A percentile compares a stretch with the other conserved stretches of the same genome.
Evolutionary conservation across 2,888 invertebrate species (phyloP).

Genomic region (Imbricaverruca yamaguchii): DNA sequence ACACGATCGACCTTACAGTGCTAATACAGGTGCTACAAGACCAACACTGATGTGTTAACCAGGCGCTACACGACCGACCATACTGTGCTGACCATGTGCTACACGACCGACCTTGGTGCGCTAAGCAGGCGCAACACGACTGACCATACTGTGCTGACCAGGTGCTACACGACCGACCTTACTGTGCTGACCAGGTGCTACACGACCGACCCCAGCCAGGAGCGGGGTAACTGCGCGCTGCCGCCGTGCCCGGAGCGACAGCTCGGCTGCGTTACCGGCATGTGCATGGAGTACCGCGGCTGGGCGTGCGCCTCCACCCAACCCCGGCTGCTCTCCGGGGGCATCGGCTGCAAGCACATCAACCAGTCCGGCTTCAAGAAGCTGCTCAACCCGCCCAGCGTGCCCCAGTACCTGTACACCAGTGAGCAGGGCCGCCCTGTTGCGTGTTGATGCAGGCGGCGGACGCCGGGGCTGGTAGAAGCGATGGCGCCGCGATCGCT

Average conservation of each 20-base stretch:
- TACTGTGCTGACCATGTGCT: too few relatives aligned
- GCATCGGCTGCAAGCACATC: neutral
- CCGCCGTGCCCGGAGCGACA: neutral
- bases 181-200: neutral
- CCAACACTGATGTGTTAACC: too few relatives aligned
- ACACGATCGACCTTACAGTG: too few relatives aligned
- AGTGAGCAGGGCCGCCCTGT: neutral
- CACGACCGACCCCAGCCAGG: neutral
- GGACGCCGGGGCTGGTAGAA: neutral
- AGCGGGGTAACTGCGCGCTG: neutral
- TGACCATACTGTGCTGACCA: too few relatives aligned
- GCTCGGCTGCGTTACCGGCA: neutral
- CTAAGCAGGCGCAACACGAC: too few relatives aligned
- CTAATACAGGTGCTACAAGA: too few relatives aligned
- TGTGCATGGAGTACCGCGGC: neutral
- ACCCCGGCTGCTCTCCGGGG: neutral
- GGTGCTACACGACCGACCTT: neutral
- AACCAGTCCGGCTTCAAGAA: neutral
- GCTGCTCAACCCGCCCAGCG: neutral
- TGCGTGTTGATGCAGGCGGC: neutral
- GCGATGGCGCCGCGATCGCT: too few relatives aligned
- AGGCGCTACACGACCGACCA: too few relatives aligned
- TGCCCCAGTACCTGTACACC: neutral
- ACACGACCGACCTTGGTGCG: too few relatives aligned
- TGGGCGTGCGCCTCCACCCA: too few relatives aligned